phyloP scores from a whole-genome alignment of 2,113 vertebrate species.

The Gopherus evgoodei region DNA sequence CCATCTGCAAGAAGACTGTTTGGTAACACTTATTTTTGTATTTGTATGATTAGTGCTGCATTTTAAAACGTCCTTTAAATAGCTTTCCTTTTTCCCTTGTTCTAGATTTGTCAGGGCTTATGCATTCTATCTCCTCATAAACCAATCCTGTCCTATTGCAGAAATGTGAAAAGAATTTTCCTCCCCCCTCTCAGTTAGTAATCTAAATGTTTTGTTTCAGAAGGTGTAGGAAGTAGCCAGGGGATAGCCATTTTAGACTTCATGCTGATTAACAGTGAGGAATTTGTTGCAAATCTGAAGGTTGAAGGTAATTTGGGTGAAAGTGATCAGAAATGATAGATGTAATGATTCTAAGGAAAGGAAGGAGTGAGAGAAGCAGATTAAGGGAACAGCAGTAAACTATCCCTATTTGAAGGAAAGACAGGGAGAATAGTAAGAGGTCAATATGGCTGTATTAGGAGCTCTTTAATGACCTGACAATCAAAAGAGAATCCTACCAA shows the following conservation, averaged over 20 bases:
- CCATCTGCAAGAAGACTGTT: neutral
- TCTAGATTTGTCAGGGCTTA: neutral
- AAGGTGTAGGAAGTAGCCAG: neutral
- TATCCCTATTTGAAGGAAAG: neutral
- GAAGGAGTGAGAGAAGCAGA: neutral
- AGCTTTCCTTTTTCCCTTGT: rapidly evolving
- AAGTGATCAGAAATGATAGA: neutral
- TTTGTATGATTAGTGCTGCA: neutral
- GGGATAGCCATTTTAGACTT: neutral
- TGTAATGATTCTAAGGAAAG: neutral
- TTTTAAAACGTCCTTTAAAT: neutral
- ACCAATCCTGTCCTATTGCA: neutral
- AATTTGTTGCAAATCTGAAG: no score
- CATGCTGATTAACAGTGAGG: neutral
- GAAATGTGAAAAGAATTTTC: neutral
- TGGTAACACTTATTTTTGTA: rapidly evolving
- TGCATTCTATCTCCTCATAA: rapidly evolving
- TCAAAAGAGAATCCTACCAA: neutral
- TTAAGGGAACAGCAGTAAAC: neutral
- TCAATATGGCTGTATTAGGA: neutral
- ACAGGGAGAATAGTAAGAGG: neutral
- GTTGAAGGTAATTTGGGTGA: neutral
- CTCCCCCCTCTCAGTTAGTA: neutral
- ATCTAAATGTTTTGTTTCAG: neutral
- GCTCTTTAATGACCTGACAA: neutral